A percentile compares a stretch with the other conserved stretches of the same genome.
phyloP scores from a whole-genome alignment of 2,797 vertebrate species.

The Myotis daubentonii region DNA sequence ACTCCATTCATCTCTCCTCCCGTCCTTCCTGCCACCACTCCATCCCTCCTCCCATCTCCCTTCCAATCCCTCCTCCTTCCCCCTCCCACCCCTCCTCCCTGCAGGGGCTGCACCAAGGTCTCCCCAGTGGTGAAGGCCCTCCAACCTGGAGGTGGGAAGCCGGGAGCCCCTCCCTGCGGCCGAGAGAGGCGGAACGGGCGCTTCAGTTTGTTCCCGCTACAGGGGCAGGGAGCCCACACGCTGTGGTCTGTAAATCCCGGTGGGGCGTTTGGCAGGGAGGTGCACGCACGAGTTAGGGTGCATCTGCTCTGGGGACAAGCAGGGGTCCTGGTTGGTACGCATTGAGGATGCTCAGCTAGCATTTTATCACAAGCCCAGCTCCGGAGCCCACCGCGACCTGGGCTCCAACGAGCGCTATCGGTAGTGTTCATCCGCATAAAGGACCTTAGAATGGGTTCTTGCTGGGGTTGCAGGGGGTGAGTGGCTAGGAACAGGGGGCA shows the following conservation, averaged over 20 bases:
- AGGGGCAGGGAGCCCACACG: background rate
- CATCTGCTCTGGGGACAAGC: background rate
- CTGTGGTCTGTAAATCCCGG: background rate
- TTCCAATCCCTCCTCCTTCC: no score
- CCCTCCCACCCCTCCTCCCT: background rate
- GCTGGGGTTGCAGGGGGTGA: background rate
- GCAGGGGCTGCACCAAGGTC: background rate
- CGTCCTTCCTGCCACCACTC: no score
- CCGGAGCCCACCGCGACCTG: background rate
- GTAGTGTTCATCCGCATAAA: background rate
- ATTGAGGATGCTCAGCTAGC: background rate
- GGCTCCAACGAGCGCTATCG: background rate
- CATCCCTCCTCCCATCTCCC: background rate
- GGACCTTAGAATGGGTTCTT: background rate
- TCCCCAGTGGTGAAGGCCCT: background rate
- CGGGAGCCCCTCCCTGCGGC: slow-evolving; percentile 3
- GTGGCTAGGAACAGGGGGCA: background rate
- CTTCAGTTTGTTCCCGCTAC: slow-evolving; percentile 1
- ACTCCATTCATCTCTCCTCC: no score
- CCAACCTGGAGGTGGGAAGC: background rate
- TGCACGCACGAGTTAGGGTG: background rate
- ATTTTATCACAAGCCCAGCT: background rate
- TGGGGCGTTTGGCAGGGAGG: background rate
- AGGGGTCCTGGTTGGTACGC: background rate
- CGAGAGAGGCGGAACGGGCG: background rate